Percentiles rank a stretch among this genome's conserved stretches.
Conservation (phyloP, 2,113 vertebrate genomes). For the Apistogramma diplotaenia region DNA sequence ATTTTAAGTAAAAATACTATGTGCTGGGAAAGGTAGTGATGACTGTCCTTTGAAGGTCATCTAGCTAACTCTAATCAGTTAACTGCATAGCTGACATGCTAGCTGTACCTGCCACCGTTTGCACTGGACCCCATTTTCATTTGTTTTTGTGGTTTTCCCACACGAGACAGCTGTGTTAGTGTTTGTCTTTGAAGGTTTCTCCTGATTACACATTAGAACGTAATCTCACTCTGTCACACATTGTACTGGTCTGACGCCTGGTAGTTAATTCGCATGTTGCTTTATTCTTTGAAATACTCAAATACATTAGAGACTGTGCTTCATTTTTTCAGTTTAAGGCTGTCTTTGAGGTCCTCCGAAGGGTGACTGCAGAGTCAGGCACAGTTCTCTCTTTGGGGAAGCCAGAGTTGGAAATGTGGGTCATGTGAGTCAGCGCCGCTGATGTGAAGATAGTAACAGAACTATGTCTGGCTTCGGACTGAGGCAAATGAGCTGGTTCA, state of each 20-base stretch:
- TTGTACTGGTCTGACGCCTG: not conserved
- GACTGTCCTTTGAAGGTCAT: too few species aligned
- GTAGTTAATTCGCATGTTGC: too few species aligned
- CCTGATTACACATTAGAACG: not conserved
- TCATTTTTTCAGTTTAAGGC: not conserved
- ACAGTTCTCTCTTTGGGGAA: not conserved
- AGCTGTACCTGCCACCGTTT: too few species aligned
- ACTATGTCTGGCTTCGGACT: slow-evolving; percentile 6
- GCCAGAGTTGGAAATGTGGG: slow-evolving; percentile 16
- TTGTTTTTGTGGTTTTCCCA: not conserved
- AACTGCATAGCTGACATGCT: too few species aligned
- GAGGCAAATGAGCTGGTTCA: slow-evolving; percentile 1
- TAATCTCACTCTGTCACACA: too few species aligned
- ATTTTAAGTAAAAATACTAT: too few species aligned
- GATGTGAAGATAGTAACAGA: slow-evolving; percentile 18
- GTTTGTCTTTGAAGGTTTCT: not conserved
- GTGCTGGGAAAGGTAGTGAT: too few species aligned
- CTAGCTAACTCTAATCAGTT: too few species aligned
- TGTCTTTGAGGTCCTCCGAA: too few species aligned
- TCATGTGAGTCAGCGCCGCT: not conserved
- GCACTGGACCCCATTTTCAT: not conserved
- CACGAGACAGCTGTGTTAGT: not conserved
- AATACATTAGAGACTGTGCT: too few species aligned
- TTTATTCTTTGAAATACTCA: too few species aligned
- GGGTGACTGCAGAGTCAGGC: not conserved